Evolutionary conservation across 2,113 vertebrate genomes (phyloP).

Genomic region (Istiophorus platypterus): DNA sequence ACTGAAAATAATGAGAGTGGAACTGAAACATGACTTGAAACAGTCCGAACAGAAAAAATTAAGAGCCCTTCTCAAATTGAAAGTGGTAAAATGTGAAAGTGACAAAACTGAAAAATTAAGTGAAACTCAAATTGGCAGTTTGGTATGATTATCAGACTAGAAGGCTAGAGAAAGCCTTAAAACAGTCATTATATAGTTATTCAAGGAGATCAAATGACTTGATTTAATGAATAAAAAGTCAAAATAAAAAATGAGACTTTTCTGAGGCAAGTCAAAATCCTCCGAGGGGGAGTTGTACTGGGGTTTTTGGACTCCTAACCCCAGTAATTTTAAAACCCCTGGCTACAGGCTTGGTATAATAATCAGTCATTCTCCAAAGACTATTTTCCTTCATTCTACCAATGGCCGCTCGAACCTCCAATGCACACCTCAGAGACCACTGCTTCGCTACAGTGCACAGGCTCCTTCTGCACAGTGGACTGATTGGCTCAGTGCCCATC

Average conservation of each 20-base stretch:
- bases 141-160: too few species aligned
- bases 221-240: not conserved
- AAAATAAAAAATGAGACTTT: not conserved
- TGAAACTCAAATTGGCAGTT: not conserved
- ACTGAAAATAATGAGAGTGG: not conserved
- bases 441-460: conserved; percentile 29
- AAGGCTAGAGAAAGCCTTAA: too few species aligned
- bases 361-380: not conserved
- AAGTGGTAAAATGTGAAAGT: not conserved
- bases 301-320: not conserved
- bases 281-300: not conserved
- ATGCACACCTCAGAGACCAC: conserved; percentile 25
- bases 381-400: not conserved
- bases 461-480: conserved; percentile 20
- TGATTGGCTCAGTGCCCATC: conserved; percentile 15
- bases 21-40: not conserved
- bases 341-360: not conserved
- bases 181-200: too few species aligned
- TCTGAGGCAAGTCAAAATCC: not conserved
- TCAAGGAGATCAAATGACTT: not conserved
- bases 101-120: not conserved
- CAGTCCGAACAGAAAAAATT: too few species aligned
- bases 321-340: not conserved
- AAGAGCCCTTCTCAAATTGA: too few species aligned
- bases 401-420: conserved; percentile 6